These are phyloP conservation scores for Strigamia transsilvanica DNA, from an alignment of 2,888 invertebrate species.

Conservation along the genomic window DNA sequence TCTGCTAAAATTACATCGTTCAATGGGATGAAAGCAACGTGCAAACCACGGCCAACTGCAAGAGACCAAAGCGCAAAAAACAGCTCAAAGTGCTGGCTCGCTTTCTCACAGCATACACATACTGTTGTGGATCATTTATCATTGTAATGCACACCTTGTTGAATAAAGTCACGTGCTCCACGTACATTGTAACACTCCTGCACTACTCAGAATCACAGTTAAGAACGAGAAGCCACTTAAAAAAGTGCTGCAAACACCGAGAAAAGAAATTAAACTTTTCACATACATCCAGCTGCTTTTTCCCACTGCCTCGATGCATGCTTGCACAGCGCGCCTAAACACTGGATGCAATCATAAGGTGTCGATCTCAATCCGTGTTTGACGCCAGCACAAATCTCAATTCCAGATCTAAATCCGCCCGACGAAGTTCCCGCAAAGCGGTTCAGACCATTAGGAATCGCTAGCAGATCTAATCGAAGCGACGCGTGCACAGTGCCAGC, in stretches of 20 bases:
- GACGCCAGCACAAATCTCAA: too few species aligned
- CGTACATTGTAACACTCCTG: slow-evolving; percentile 13
- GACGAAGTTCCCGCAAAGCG: too few species aligned
- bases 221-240: not conserved
- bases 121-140: slow-evolving; percentile 15
- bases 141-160: slow-evolving; percentile 15
- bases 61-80: slow-evolving; percentile 5
- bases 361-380: too few species aligned
- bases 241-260: not conserved
- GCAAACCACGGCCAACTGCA: slow-evolving; percentile 34
- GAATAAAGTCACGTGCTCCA: slow-evolving; percentile 42
- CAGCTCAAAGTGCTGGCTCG: too few species aligned
- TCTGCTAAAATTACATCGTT: slow-evolving; percentile 40
- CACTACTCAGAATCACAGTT: not conserved
- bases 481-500: too few species aligned
- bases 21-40: slow-evolving; percentile 44
- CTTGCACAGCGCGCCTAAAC: too few species aligned
- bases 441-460: too few species aligned
- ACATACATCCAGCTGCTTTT: not conserved
- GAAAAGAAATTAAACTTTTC: not conserved
- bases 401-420: too few species aligned
- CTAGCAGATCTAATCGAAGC: too few species aligned
- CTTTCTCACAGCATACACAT: not conserved
- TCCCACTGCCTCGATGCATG: too few species aligned
- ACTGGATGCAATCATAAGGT: too few species aligned